Conservation (phyloP, 2,888 invertebrate species). For the Portevinia maculata region DNA sequence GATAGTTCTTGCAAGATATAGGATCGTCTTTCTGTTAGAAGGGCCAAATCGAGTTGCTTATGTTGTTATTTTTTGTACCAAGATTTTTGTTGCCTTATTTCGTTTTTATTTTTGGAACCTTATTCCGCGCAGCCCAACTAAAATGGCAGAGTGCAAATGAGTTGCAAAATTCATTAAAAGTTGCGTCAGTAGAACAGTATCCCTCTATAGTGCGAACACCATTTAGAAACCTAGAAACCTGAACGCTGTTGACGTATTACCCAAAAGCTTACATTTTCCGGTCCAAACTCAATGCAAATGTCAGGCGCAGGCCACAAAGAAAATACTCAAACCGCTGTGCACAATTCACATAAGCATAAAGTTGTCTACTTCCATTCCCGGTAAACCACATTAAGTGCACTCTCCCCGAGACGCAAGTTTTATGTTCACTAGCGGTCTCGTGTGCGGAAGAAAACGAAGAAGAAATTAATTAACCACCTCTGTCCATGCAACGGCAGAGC, state of each 20-base stretch:
- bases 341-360: neutral
- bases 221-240: neutral
- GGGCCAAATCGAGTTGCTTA: no score
- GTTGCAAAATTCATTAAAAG: no score
- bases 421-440: no score
- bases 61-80: no score
- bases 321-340: neutral
- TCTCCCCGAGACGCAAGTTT: neutral
- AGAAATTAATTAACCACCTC: neutral
- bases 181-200: no score
- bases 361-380: conserved; percentile 2
- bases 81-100: no score
- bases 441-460: neutral
- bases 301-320: neutral
- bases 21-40: no score
- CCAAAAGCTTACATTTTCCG: neutral
- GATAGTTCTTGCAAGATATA: no score
- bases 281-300: conserved; percentile 1
- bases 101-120: no score
- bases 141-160: no score
- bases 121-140: no score
- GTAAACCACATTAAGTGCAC: conserved; percentile 9
- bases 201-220: neutral
- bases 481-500: neutral
- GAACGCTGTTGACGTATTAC: neutral